Percentiles rank a stretch among this genome's conserved stretches.
phyloP scores from a whole-genome alignment of 2,888 invertebrate genomes.

The Nycteola revayana region DNA sequence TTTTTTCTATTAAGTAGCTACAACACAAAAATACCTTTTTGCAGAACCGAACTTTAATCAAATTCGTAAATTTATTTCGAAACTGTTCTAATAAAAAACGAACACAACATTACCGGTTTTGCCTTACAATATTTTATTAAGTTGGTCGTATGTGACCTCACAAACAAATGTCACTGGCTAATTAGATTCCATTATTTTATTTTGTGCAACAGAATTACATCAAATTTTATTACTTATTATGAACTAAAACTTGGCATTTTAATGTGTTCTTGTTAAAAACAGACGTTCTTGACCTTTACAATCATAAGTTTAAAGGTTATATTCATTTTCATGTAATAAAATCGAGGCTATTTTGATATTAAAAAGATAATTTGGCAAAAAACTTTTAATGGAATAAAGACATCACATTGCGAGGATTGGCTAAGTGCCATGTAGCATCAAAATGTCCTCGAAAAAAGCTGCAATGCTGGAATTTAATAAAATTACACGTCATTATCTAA shows the following conservation, averaged over 20 bases:
- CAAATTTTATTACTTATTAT: slow-evolving; percentile 7
- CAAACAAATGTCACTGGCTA: slow-evolving; percentile 17
- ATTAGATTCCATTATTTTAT: slow-evolving; percentile 9
- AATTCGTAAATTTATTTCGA: slow-evolving; percentile 7
- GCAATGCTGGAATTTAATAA: too few species aligned
- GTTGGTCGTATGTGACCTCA: slow-evolving; percentile 7
- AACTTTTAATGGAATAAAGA: slow-evolving; percentile 10
- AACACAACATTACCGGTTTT: slow-evolving; percentile 6
- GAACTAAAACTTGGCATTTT: slow-evolving; percentile 33
- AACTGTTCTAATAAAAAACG: slow-evolving; percentile 10
- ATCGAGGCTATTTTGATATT: slow-evolving; percentile 19
- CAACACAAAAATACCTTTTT: neutral
- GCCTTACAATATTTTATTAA: slow-evolving; percentile 9
- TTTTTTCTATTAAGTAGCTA: too few species aligned
- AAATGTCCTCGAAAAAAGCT: neutral
- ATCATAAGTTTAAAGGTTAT: slow-evolving; percentile 35
- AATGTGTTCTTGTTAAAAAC: slow-evolving; percentile 30
- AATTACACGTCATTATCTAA: slow-evolving; percentile 8
- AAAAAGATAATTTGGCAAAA: slow-evolving; percentile 16
- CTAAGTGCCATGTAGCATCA: too few species aligned
- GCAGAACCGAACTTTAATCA: slow-evolving; percentile 9
- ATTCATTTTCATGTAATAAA: slow-evolving; percentile 29
- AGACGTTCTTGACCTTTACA: slow-evolving; percentile 43
- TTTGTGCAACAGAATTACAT: slow-evolving; percentile 13
- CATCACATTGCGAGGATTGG: slow-evolving; percentile 10